Evolutionary conservation across 2,888 invertebrate species (phyloP).

Genomic region (Ormyrus rosae): DNA sequence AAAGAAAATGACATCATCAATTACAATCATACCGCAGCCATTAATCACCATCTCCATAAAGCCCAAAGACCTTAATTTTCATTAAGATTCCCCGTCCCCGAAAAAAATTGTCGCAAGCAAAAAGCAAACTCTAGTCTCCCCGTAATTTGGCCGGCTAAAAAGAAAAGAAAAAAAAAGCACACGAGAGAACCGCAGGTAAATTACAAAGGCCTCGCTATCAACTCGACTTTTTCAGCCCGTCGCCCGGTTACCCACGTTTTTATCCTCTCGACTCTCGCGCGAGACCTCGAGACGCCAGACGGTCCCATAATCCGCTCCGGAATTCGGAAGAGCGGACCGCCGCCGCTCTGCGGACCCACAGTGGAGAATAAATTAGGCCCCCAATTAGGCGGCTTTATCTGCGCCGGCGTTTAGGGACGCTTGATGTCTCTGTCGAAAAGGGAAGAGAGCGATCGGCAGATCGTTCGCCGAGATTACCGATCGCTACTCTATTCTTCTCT

Average conservation of each 20-base stretch:
- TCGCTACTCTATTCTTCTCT: slow-evolving; percentile 35
- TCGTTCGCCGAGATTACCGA: slow-evolving; percentile 50
- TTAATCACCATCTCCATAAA: no score
- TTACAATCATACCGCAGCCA: no score
- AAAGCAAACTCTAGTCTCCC: neutral
- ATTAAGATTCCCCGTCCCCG: slow-evolving; percentile 7
- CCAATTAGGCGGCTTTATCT: slow-evolving; percentile 58
- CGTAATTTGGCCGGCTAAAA: neutral
- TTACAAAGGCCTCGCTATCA: no score
- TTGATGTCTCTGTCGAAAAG: slow-evolving; percentile 58
- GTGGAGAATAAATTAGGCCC: slow-evolving; percentile 58
- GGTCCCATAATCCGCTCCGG: slow-evolving; percentile 25
- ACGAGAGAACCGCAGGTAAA: no score
- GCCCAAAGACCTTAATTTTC: neutral
- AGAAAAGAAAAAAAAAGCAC: no score
- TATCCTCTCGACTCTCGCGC: neutral
- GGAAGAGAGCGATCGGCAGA: slow-evolving; percentile 34
- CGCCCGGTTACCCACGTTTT: neutral
- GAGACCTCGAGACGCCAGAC: slow-evolving; percentile 56
- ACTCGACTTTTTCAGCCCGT: no score
- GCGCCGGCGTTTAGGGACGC: neutral
- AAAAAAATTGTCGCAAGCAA: no score
- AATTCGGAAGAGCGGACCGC: slow-evolving; percentile 59
- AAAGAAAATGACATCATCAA: no score
- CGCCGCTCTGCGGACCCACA: slow-evolving; percentile 40